phyloP scores from a whole-genome alignment of 2,888 invertebrate genomes.

The Cephus spinipes region DNA sequence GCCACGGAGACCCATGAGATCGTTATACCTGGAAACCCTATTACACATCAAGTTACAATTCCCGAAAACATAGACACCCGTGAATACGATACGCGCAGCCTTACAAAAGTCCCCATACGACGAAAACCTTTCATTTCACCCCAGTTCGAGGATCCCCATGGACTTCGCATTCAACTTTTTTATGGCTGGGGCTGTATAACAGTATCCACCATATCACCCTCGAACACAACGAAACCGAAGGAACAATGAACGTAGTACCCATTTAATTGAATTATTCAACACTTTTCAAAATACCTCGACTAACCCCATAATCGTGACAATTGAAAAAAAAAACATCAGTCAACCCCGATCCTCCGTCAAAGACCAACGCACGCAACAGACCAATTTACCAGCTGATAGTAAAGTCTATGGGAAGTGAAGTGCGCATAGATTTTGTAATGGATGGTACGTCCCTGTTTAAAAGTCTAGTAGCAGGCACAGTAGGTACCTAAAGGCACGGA shows the following conservation, averaged over 20 bases:
- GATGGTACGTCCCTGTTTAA: background rate
- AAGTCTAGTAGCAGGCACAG: background rate
- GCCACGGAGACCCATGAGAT: conserved; percentile 10
- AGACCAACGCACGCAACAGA: background rate
- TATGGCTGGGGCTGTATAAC: background rate
- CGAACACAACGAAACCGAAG: background rate
- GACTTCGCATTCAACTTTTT: background rate
- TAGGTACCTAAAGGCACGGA: background rate
- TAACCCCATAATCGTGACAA: background rate
- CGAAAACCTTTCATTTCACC: conserved; percentile 34
- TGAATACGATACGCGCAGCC: conserved; percentile 60
- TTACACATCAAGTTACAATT: conserved; percentile 61
- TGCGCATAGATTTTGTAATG: background rate
- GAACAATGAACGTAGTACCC: background rate
- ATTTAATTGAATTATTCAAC: background rate
- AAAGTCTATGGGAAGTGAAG: background rate
- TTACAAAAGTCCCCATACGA: conserved; percentile 46
- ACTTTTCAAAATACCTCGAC: background rate
- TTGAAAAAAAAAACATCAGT: background rate
- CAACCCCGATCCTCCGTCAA: background rate
- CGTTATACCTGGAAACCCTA: conserved; percentile 55
- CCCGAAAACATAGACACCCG: conserved; percentile 58
- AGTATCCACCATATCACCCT: background rate
- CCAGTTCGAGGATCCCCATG: conserved; percentile 15
- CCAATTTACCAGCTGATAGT: no score